phyloP scores from a whole-genome alignment of 2,113 vertebrate species.

The Rhipidura dahli region DNA sequence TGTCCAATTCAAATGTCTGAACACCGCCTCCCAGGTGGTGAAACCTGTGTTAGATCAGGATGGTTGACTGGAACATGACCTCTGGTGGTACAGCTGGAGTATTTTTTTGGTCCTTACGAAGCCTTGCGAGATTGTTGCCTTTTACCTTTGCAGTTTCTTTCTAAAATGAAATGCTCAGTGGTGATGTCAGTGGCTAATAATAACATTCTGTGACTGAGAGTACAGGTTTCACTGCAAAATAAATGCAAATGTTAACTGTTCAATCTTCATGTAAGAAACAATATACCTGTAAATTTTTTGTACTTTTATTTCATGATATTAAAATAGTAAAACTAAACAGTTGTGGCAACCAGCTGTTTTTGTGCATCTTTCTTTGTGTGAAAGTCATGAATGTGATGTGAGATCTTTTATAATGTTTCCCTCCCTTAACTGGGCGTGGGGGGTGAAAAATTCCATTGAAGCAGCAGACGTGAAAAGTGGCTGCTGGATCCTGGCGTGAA shows the following conservation, averaged over 20 bases:
- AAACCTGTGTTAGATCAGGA: background rate
- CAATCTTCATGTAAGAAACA: slow-evolving; percentile 61
- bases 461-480: background rate
- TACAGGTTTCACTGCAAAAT: slow-evolving; percentile 52
- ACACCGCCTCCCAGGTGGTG: background rate
- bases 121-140: slow-evolving; percentile 54
- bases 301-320: slow-evolving; percentile 78
- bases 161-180: slow-evolving; percentile 38
- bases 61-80: background rate
- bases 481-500: background rate
- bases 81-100: background rate
- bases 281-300: slow-evolving; percentile 73
- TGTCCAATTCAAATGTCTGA: background rate
- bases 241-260: slow-evolving; percentile 63
- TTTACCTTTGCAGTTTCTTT: slow-evolving; percentile 40
- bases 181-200: slow-evolving; percentile 42
- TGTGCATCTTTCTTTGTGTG: slow-evolving; percentile 15
- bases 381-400: background rate
- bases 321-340: slow-evolving; percentile 69
- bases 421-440: accelerated
- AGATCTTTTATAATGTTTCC: background rate
- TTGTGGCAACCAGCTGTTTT: slow-evolving; percentile 44
- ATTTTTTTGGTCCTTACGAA: background rate
- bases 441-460: background rate
- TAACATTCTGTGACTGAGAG: slow-evolving; percentile 51